These are phyloP conservation scores for cattle (Bos taurus) DNA, from an alignment of 2,113 vertebrate species.

Conservation along the genomic window DNA sequence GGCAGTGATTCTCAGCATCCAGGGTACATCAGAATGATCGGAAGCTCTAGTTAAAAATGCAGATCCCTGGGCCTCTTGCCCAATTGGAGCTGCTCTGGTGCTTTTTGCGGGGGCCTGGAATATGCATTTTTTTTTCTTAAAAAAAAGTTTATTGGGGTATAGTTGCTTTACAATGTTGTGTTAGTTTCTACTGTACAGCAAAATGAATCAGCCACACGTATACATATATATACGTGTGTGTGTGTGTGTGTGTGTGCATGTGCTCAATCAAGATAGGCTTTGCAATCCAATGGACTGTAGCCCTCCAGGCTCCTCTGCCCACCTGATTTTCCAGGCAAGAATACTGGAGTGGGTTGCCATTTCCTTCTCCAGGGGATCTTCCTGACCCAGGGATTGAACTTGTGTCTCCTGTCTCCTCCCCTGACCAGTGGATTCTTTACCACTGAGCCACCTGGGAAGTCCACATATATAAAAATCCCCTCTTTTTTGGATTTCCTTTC, in stretches of 20 bases:
- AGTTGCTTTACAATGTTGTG: background rate
- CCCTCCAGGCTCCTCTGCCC: background rate
- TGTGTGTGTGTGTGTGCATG: background rate
- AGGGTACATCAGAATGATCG: background rate
- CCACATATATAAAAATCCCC: background rate
- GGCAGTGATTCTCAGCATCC: background rate
- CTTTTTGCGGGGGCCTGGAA: background rate
- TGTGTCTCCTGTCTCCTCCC: background rate
- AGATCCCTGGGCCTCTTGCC: background rate
- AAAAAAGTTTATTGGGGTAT: background rate
- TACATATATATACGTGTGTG: rapidly evolving
- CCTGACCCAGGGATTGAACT: background rate
- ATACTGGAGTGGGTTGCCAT: background rate
- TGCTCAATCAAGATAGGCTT: background rate
- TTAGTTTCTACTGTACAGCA: background rate
- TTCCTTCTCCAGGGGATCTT: background rate
- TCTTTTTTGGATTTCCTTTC: background rate
- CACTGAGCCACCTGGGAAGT: background rate
- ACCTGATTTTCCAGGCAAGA: background rate
- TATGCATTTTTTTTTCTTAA: background rate
- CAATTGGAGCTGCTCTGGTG: background rate
- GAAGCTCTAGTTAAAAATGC: background rate
- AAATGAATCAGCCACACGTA: background rate
- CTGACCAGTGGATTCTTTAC: background rate
- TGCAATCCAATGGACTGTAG: background rate